Conservation (phyloP, 2,113 vertebrate genomes). For the Brachypteracias leptosomus region DNA sequence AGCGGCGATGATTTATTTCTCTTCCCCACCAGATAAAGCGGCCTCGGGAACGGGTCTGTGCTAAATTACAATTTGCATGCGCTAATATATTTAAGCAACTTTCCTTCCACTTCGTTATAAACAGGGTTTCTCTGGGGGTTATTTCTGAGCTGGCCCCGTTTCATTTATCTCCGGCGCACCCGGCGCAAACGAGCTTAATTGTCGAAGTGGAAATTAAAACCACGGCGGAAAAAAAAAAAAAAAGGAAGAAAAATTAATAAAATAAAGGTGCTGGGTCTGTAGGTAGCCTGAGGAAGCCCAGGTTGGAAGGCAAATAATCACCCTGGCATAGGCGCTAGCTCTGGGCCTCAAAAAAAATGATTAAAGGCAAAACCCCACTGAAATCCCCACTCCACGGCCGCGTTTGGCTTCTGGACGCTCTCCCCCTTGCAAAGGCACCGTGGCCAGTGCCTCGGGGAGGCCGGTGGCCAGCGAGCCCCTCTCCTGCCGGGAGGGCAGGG, state of each 20-base stretch:
- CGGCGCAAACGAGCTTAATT: neutral
- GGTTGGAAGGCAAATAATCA: neutral
- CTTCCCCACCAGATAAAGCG: neutral
- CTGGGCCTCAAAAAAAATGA: neutral
- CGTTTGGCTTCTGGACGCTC: neutral
- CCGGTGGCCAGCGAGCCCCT: neutral
- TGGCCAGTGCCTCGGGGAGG: neutral
- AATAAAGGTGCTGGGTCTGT: neutral
- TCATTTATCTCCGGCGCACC: neutral
- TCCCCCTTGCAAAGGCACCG: neutral
- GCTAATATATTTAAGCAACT: constrained; percentile 29
- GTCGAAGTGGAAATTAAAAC: constrained; percentile 11
- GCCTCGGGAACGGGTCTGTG: neutral
- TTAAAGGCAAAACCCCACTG: neutral
- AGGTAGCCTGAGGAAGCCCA: neutral
- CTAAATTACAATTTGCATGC: constrained; percentile 31
- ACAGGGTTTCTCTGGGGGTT: neutral
- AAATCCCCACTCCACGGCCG: neutral
- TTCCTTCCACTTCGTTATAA: neutral
- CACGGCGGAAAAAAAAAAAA: rapidly evolving
- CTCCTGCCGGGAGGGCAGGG: neutral
- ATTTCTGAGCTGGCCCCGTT: neutral
- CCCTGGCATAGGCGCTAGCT: neutral
- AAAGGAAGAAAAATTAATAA: neutral
- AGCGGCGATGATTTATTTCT: constrained; percentile 12